Evolutionary conservation across 2,888 invertebrate species (phyloP).

Genomic region (Julus scandinavius): DNA sequence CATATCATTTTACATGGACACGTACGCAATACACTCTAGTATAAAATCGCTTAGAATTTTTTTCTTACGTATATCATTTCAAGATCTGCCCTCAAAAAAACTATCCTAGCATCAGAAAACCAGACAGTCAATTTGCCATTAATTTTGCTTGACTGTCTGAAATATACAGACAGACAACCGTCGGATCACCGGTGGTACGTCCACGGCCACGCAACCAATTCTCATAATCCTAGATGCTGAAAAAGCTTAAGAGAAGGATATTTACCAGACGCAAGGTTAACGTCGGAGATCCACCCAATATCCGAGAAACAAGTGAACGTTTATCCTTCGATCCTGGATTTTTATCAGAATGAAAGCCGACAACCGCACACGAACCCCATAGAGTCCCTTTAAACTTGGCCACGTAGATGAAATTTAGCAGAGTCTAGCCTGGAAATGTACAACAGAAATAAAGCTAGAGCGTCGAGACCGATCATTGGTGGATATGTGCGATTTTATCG

Average conservation of each 20-base stretch:
- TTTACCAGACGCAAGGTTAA: not conserved
- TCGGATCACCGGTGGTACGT: too few species aligned
- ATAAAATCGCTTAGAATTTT: too few species aligned
- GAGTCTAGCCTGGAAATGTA: not conserved
- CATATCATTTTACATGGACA: too few species aligned
- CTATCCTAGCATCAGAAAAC: too few species aligned
- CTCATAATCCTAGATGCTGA: too few species aligned
- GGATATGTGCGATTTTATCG: not conserved
- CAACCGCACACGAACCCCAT: not conserved
- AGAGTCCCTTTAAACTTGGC: conserved; percentile 10
- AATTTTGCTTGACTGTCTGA: too few species aligned
- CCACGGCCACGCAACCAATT: too few species aligned
- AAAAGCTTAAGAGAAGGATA: not conserved
- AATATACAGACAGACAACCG: too few species aligned
- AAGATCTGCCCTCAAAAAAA: too few species aligned
- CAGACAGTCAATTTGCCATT: too few species aligned
- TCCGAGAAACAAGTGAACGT: not conserved
- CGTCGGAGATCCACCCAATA: not conserved
- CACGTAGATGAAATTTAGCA: not conserved
- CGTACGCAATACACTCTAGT: too few species aligned
- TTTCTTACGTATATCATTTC: too few species aligned
- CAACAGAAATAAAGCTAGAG: not conserved
- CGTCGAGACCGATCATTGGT: not conserved
- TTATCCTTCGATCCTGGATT: not conserved
- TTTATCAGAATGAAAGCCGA: not conserved